Evolutionary conservation across 2,888 invertebrate genomes (phyloP).

Genomic region (Mayetiola destructor): DNA sequence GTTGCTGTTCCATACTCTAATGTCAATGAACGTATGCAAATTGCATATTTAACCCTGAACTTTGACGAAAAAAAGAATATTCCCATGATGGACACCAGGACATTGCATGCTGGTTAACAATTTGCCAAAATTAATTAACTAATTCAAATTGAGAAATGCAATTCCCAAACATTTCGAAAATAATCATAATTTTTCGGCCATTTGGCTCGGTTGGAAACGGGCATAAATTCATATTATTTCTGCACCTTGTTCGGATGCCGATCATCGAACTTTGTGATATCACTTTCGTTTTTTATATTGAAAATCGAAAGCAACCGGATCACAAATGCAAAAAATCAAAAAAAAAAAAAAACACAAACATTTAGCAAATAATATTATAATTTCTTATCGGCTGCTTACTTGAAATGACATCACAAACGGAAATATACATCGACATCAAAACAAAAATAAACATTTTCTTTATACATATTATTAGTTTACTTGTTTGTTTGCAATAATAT

Average conservation of each 20-base stretch:
- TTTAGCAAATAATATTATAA: background rate
- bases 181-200: constrained; percentile 3
- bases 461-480: background rate
- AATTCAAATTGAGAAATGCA: constrained; percentile 6
- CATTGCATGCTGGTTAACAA: too few species aligned
- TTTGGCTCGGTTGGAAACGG: too few species aligned
- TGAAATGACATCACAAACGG: background rate
- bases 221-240: background rate
- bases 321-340: background rate
- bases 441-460: background rate
- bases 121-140: constrained; percentile 8
- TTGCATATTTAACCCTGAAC: background rate
- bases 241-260: background rate
- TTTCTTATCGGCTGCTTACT: background rate
- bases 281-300: background rate
- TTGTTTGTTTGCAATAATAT: constrained; percentile 2
- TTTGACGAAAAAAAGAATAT: background rate
- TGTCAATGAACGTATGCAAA: constrained; percentile 1
- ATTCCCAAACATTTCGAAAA: background rate
- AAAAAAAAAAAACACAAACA: too few species aligned
- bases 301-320: constrained; percentile 2
- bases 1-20: background rate
- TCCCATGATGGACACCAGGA: background rate
- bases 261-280: too few species aligned
- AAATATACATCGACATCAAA: background rate